Percentiles rank a stretch among this genome's conserved stretches.
These are phyloP conservation scores for Intellagama lesueurii DNA, from an alignment of 2,797 vertebrate species.

Conservation along the genomic window DNA sequence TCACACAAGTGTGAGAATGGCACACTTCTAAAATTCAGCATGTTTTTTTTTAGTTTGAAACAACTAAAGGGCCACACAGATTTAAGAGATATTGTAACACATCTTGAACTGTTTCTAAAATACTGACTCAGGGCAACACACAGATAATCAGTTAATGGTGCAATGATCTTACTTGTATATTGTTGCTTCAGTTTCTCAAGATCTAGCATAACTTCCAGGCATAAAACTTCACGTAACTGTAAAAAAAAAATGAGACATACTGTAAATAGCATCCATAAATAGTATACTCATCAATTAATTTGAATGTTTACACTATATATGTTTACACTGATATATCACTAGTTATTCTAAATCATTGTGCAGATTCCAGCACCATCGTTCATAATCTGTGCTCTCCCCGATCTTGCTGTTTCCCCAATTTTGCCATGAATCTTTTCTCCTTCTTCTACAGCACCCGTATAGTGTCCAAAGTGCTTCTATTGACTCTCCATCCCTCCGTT, in stretches of 20 bases:
- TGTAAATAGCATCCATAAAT: neutral
- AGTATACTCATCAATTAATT: neutral
- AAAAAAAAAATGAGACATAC: slow-evolving; percentile 18
- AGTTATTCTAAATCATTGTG: neutral
- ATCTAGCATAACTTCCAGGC: slow-evolving; percentile 76
- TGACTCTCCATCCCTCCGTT: neutral
- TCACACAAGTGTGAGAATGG: neutral
- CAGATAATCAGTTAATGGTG: slow-evolving; percentile 56
- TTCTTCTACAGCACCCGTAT: neutral
- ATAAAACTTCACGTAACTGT: slow-evolving; percentile 78
- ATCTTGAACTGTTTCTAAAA: slow-evolving; percentile 39
- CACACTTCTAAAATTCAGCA: neutral
- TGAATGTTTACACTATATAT: neutral
- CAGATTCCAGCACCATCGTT: neutral
- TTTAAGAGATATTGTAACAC: slow-evolving; percentile 23
- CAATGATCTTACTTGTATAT: slow-evolving; percentile 73
- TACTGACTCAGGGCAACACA: slow-evolving; percentile 19
- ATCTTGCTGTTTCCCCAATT: neutral
- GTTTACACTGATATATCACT: neutral
- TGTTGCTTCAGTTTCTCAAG: slow-evolving; percentile 59
- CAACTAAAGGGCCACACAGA: neutral
- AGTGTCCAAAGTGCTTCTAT: neutral
- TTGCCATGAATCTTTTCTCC: neutral
- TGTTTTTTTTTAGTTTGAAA: neutral
- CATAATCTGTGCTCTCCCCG: neutral